phyloP scores from a whole-genome alignment of 1,140 invertebrate genomes.

The Bombus terrestris region DNA sequence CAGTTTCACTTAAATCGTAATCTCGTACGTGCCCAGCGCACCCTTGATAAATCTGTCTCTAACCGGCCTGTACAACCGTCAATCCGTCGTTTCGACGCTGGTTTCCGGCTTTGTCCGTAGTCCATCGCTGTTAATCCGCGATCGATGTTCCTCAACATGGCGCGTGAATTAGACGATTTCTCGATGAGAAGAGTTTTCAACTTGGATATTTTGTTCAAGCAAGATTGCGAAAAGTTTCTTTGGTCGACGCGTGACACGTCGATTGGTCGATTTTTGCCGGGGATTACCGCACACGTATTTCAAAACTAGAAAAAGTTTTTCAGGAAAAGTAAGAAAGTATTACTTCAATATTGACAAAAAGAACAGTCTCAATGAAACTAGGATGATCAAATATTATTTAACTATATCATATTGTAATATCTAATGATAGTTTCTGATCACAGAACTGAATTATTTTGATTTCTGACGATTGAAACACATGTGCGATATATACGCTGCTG shows the following conservation, averaged over 20 bases:
- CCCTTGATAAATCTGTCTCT: constrained; percentile 23
- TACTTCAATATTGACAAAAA: too few species aligned
- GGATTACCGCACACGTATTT: too few species aligned
- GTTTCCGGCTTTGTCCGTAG: constrained; percentile 52
- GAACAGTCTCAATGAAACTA: too few species aligned
- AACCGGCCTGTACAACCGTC: constrained; percentile 20
- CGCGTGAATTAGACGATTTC: not conserved
- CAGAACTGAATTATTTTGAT: too few species aligned
- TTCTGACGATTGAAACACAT: too few species aligned
- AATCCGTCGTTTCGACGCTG: constrained; percentile 36
- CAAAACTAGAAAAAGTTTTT: too few species aligned
- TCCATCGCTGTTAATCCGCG: constrained; percentile 58
- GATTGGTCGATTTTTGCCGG: not conserved
- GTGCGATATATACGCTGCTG: too few species aligned
- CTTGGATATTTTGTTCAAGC: not conserved
- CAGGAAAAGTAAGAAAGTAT: too few species aligned
- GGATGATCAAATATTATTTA: too few species aligned
- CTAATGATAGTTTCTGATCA: too few species aligned
- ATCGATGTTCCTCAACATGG: constrained; percentile 50
- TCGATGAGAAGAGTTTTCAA: constrained; percentile 50
- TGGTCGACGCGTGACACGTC: too few species aligned
- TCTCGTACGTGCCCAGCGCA: constrained; percentile 55
- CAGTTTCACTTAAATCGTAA: constrained; percentile 69
- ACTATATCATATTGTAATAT: too few species aligned
- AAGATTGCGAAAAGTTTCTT: not conserved